Base-by-base conservation (phyloP, 2,113 vertebrate species). In the Takifugu bimaculatus region DNA sequence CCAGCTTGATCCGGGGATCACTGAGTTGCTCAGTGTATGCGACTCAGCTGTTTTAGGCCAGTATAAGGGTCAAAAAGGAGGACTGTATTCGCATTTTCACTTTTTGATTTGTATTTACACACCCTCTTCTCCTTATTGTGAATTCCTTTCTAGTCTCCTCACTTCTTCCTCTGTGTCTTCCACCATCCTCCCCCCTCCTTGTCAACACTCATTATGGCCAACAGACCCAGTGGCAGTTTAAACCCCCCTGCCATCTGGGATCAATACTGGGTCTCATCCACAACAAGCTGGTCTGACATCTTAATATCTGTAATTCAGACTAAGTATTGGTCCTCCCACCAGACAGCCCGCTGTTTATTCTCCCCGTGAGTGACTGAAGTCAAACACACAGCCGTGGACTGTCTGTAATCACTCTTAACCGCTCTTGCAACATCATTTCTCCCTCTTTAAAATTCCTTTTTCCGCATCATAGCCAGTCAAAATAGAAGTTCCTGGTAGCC, bases 301-400 rank as follows among this genome's bases (percentile, higher is more conserved):
- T 90, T 90, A 90, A 91, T 90, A 89, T 90, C 87, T 87, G 89
- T 90, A 90, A 91, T 90, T 91, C 88, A 79, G 82, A 68, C 79
- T 89, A 88, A 85, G 87, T 87, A 87, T 85, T 87, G 84, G 85
- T 89, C 88, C 82, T 70, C 72, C 79, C 67, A 73, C 62, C 78
- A 87, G 82, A 83, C 67, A 65, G 75, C 74, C 70, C 70, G 59
- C 65, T 74, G 82, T 88, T 86, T 83, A 82, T 80, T 77, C 77
- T 88, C 75, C 62, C 71, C 63, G 66, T 72, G 79, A 82, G 68
- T 80, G 77, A 83, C 74, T 84, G 64, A 75, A 86, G 80, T 79
- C 72, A 68, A 79, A 84, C 81, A 74, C 68, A 72, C 69, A 59
- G 63, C 66, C 73, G 74, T 63, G 63, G 65, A 72, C 69, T 68